Base-by-base conservation (phyloP, 2,113 vertebrate genomes). In the Neotragus moschatus region DNA sequence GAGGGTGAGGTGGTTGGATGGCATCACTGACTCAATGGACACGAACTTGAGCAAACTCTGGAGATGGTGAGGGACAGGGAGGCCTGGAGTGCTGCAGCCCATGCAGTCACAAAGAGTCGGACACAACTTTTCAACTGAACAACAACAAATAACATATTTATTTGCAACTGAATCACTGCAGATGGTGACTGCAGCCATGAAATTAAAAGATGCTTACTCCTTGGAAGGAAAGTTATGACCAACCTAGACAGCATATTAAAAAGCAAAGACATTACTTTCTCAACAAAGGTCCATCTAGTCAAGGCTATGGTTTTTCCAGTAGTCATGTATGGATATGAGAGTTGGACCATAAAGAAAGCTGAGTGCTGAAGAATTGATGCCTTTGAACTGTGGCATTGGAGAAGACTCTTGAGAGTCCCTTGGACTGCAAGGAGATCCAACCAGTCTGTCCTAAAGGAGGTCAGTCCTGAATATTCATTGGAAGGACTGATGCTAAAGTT, bases 331-430 rank as follows among this genome's bases (percentile, higher is more conserved):
- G 60, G 60, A 63, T 66, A 33, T 66, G 33, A 36, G 17, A 66
- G 8, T 36, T 66, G 63, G 33, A 66, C 63, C 1, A 2, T 70
- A 2, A 70, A 66, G 33, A n/a, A 66, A 66, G 33, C 33, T n/a
- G 33, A 66, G 61, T 0, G 4, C 61, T 2, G 4, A n/a, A 66
- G 16, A 66, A 66, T 10, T 9, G 33, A 66, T n/a, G 33, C 61
- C 2, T n/a, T 66, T n/a, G 61, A 66, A 66, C 16, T 66, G 16
- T n/a, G 33, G 33, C n/a, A 33, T 19, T 66, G 61, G 61, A 66
- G 61, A 66, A 66, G 33, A 66, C 61, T 66, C 61, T 66, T 66
- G 61, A 5, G 61, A 66, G 61, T 66, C 61, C 16, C 16, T n/a
- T 10, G 33, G 33, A 66, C 7, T n/a, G 33, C 16, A 10, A n/a